Base-by-base conservation (phyloP, 2,113 vertebrate species). In the Hippoglossus stenolepis region DNA sequence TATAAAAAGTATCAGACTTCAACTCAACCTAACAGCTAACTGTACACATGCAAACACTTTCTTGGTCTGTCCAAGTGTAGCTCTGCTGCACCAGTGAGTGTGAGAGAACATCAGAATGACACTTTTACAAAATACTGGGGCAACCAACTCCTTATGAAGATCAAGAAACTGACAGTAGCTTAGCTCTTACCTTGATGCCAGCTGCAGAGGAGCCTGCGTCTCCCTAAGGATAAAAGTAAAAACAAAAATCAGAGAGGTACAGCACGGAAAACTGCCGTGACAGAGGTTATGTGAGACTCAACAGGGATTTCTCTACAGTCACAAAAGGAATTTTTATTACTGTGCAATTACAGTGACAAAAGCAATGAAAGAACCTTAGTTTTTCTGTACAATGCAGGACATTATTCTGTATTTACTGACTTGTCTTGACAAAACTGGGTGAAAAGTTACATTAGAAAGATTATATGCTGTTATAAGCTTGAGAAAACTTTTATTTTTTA, bases 161-260 rank as follows among this genome's bases (percentile, higher is more conserved):
- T 31, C 0, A 38, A 35, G 12, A 28, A 45, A 53, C 4, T 43
- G 21, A 51, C n/a, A 40, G 14, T 0, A 53, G 20, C n/a, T 49
- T 2, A 70, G 15, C 12, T 28, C 89, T 91, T 74, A 99, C 98
- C 97, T 99, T 99, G 87, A 99, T 99, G 87, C 98, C 98, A 65
- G 97, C 97, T n/a, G 98, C 98, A 81, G 98, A 98, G 1, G 97
- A 99, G 66, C 98, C 98, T 4, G 97, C 94, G 70, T 98, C 97
- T 82, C 98, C 97, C 98, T 99, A 7, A 38, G 24, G 57, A 28
- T 61, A 28, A 60, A 15, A 20, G 78, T 77, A 1, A 14, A 26
- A 61, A 59, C 51, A 15, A 23, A 64, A 82, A 15, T 51, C 2
- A 45, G 14, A 79, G 4, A 61, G 21, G n/a, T 10, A 49, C 17